Percentiles rank a stretch among this genome's conserved stretches.
phyloP scores from a whole-genome alignment of 2,888 invertebrate species.

The Ditula angustiorana region DNA sequence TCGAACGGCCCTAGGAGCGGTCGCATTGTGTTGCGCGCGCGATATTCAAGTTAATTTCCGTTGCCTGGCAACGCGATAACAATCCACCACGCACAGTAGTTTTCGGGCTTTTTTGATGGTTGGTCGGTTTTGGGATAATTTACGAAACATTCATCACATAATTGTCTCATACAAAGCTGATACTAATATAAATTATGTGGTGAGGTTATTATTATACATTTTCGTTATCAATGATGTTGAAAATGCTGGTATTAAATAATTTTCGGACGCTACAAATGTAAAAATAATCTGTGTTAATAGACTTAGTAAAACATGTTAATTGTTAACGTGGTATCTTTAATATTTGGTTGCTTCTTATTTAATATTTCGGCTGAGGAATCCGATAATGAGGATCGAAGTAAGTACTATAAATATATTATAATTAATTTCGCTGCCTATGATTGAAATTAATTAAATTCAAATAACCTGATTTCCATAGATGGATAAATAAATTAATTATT shows the following conservation, averaged over 20 bases:
- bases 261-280: conserved; percentile 22
- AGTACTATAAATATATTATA: conserved; percentile 48
- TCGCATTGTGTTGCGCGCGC: conserved; percentile 56
- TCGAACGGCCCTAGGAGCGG: neutral
- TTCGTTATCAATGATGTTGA: neutral
- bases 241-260: conserved; percentile 14
- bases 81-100: conserved; percentile 64
- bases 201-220: conserved; percentile 8
- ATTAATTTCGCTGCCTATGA: no score
- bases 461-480: neutral
- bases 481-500: conserved; percentile 4
- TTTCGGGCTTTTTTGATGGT: conserved; percentile 55
- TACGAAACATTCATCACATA: conserved; percentile 13
- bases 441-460: no score
- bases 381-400: conserved; percentile 67
- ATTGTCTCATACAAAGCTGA: neutral
- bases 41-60: conserved; percentile 68
- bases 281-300: conserved; percentile 2
- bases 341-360: conserved; percentile 50
- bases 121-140: conserved; percentile 43
- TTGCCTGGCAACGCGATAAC: conserved; percentile 76
- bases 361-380: conserved; percentile 59
- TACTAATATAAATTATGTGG: neutral
- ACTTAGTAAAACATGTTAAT: conserved; percentile 49
- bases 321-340: conserved; percentile 46